Evolutionary conservation across 2,113 vertebrate species (phyloP).

Genomic region (Chamaea fasciata): DNA sequence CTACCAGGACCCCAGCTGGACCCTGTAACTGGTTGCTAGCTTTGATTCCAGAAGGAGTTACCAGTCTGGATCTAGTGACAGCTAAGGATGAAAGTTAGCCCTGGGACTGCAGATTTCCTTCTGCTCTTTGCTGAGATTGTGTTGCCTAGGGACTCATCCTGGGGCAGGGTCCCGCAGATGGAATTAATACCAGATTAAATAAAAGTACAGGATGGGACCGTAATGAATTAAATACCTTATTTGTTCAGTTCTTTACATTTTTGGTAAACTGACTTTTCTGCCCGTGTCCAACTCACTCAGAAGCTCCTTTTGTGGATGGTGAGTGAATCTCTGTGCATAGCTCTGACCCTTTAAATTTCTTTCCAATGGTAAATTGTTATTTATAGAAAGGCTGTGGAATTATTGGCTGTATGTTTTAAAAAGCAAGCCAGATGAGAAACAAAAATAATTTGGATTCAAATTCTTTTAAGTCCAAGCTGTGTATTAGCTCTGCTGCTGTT

Average conservation of each 20-base stretch:
- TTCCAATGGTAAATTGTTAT: not conserved
- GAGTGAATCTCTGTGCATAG: not conserved
- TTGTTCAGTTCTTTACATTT: not conserved
- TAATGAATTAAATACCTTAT: not conserved
- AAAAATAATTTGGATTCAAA: not conserved
- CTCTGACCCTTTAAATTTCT: not conserved
- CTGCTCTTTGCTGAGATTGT: not conserved
- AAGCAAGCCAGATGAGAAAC: not conserved
- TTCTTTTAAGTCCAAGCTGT: not conserved
- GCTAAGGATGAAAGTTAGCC: not conserved
- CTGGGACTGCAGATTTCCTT: not conserved
- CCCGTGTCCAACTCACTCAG: not conserved
- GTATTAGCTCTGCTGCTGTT: not conserved
- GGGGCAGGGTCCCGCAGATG: not conserved
- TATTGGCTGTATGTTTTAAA: not conserved
- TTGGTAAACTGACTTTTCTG: not conserved
- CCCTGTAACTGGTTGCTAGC: not conserved
- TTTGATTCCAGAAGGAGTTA: not conserved
- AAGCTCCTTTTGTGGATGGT: not conserved
- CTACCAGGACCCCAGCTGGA: not conserved
- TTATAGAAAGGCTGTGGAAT: not conserved
- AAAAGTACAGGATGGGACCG: not conserved
- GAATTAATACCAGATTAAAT: not conserved
- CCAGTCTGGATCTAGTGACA: not conserved
- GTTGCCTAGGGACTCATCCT: not conserved